Conservation (phyloP, 2,888 invertebrate genomes). For the Isoperla grammatica region DNA sequence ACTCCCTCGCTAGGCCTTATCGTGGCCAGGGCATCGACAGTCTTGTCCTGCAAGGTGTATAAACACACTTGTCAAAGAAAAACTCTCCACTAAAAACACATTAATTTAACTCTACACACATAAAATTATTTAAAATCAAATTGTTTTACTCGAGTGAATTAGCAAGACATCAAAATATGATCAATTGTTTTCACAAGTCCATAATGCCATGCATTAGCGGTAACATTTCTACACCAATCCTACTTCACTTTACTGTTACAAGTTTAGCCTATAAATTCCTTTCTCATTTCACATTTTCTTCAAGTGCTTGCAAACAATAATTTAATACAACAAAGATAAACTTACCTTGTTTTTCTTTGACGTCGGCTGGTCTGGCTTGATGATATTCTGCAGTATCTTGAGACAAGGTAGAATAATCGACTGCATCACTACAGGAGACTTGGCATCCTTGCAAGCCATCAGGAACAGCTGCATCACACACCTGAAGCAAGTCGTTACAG, state of each 20-base stretch:
- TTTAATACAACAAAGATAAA: too few relatives aligned
- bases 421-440: slow-evolving; percentile 82
- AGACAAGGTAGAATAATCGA: slow-evolving; percentile 89
- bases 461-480: slow-evolving; percentile 85
- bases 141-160: not conserved
- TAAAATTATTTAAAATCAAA: not conserved
- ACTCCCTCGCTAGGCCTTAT: slow-evolving; percentile 55
- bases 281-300: too few relatives aligned
- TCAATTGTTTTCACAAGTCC: not conserved
- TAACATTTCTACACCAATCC: too few relatives aligned
- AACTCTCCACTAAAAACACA: too few relatives aligned
- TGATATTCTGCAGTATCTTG: slow-evolving; percentile 79
- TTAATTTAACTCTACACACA: too few relatives aligned
- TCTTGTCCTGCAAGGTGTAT: slow-evolving; percentile 45
- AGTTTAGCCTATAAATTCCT: too few relatives aligned
- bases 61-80: too few relatives aligned
- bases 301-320: too few relatives aligned
- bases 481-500: slow-evolving; percentile 31
- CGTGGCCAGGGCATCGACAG: slow-evolving; percentile 49
- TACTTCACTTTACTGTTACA: too few relatives aligned
- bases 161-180: too few relatives aligned
- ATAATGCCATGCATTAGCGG: too few relatives aligned
- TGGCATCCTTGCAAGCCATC: slow-evolving; percentile 66
- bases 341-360: slow-evolving; percentile 50
- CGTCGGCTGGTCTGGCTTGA: slow-evolving; percentile 58